Conservation (phyloP, 2,113 vertebrate genomes). For the Macroglossus sobrinus region DNA sequence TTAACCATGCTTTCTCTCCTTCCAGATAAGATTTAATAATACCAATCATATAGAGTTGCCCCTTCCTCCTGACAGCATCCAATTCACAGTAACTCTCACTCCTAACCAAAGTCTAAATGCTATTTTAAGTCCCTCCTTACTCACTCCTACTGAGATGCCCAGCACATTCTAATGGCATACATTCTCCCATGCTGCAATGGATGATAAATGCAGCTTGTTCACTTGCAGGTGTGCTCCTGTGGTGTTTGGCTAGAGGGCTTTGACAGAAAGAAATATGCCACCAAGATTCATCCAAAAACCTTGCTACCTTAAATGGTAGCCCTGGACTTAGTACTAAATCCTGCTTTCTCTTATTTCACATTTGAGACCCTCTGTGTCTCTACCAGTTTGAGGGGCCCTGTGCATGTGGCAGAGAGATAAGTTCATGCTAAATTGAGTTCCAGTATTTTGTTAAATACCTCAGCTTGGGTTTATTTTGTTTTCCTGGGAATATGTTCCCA, state of each 20-base stretch:
- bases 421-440: not conserved
- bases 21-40: not conserved
- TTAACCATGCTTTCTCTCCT: not conserved
- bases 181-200: not conserved
- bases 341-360: not conserved
- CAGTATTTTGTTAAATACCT: not conserved
- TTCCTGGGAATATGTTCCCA: not conserved
- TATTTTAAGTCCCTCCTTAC: not conserved
- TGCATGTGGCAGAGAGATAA: not conserved
- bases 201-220: not conserved
- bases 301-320: not conserved
- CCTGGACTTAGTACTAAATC: too few species aligned
- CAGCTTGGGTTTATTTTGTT: not conserved
- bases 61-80: not conserved
- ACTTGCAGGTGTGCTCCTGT: not conserved
- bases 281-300: not conserved
- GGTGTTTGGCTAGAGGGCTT: not conserved
- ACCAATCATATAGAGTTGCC: not conserved
- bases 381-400: not conserved
- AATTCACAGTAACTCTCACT: not conserved
- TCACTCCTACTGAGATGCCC: not conserved
- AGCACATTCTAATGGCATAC: accelerated
- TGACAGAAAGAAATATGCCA: not conserved
- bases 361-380: not conserved
- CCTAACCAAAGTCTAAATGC: not conserved